Conservation (phyloP, 2,888 invertebrate species). For the Chorisops tibialis region DNA sequence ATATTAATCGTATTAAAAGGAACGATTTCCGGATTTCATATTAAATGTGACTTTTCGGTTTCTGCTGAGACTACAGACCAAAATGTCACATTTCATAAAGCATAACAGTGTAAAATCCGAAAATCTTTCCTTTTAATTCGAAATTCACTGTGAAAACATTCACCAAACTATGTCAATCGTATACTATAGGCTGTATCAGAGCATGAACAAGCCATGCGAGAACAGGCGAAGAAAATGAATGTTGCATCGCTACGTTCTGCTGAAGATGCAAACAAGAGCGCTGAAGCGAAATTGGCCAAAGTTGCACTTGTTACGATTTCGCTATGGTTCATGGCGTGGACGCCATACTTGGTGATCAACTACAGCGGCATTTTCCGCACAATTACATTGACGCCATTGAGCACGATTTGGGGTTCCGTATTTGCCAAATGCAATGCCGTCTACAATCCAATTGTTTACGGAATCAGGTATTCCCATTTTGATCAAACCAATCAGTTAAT, state of each 20-base stretch:
- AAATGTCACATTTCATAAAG: too few relatives aligned
- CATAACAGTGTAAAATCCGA: too few relatives aligned
- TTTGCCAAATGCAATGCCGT: slow-evolving; percentile 62
- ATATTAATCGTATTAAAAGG: too few relatives aligned
- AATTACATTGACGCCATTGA: slow-evolving; percentile 54
- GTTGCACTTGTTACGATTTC: slow-evolving; percentile 62
- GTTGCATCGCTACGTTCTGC: slow-evolving; percentile 58
- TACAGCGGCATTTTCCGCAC: slow-evolving; percentile 55
- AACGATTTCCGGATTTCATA: too few relatives aligned
- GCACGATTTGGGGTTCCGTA: slow-evolving; percentile 58
- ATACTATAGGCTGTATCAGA: slow-evolving; percentile 57
- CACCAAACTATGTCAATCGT: slow-evolving; percentile 50
- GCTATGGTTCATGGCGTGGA: slow-evolving; percentile 66
- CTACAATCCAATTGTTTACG: slow-evolving; percentile 61
- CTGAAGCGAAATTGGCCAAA: slow-evolving; percentile 59
- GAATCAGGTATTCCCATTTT: slow-evolving; percentile 55
- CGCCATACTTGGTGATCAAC: slow-evolving; percentile 60
- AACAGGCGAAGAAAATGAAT: slow-evolving; percentile 65
- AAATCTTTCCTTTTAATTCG: too few relatives aligned
- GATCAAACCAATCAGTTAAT: neutral
- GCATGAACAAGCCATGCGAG: slow-evolving; percentile 59
- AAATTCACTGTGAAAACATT: too few relatives aligned
- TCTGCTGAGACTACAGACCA: too few relatives aligned
- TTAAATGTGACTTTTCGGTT: too few relatives aligned
- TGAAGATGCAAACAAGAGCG: slow-evolving; percentile 55